These are phyloP conservation scores for Acrocephalus arundinaceus DNA, from an alignment of 2,113 vertebrate genomes.

Conservation along the genomic window DNA sequence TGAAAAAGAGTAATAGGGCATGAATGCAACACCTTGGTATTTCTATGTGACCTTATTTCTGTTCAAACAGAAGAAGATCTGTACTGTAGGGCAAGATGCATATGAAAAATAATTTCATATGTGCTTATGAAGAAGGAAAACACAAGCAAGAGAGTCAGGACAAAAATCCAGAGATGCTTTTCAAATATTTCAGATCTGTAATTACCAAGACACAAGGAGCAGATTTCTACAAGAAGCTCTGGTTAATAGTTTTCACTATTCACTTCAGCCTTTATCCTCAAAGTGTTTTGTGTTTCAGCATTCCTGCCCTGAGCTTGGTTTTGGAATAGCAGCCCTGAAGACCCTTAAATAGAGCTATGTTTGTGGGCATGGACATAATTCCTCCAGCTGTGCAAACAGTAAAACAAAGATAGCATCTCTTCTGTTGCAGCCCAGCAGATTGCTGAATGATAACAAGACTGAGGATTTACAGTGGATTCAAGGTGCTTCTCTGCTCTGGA, in stretches of 20 bases:
- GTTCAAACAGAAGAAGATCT: neutral
- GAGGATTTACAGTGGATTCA: conserved; percentile 60
- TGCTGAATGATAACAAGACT: conserved; percentile 52
- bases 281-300: neutral
- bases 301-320: neutral
- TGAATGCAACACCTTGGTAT: neutral
- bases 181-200: neutral
- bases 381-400: conserved; percentile 12
- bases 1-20: neutral
- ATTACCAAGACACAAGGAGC: neutral
- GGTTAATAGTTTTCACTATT: neutral
- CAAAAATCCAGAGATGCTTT: neutral
- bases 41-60: neutral
- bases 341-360: conserved; percentile 28
- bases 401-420: conserved; percentile 19
- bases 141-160: neutral
- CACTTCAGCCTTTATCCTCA: neutral
- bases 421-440: conserved; percentile 22
- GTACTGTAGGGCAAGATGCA: neutral
- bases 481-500: conserved; percentile 40
- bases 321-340: neutral
- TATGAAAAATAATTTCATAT: neutral
- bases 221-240: neutral
- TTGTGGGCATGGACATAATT: conserved; percentile 20
- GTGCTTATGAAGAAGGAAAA: neutral